A percentile compares a stretch with the other conserved stretches of the same genome.
Conservation (phyloP, 1,140 invertebrate genomes). For the Drosophila sp. region DNA sequence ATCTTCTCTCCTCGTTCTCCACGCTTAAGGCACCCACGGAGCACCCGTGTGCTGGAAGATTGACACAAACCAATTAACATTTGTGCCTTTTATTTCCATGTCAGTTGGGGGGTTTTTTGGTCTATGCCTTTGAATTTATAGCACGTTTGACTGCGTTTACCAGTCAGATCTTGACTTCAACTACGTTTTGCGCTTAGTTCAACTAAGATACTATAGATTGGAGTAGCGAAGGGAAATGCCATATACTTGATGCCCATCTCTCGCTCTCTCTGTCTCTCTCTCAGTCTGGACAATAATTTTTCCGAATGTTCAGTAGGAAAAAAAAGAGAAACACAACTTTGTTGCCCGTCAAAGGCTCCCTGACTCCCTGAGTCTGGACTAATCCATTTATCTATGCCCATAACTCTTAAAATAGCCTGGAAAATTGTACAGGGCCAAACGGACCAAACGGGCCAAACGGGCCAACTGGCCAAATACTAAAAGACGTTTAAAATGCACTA, state of each 20-base stretch:
- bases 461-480: conserved; percentile 62
- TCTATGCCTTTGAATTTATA: conserved; percentile 78
- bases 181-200: conserved; percentile 78
- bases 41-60: conserved; percentile 67
- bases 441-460: conserved; percentile 2
- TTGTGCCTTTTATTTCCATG: conserved; percentile 82
- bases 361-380: conserved; percentile 46
- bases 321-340: conserved; percentile 46
- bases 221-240: not conserved
- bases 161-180: conserved; percentile 82
- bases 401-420: conserved; percentile 83
- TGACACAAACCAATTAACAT: conserved; percentile 85
- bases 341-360: conserved; percentile 54
- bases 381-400: conserved; percentile 84
- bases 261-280: not conserved
- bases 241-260: not conserved
- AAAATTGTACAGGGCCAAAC: conserved; percentile 68
- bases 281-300: conserved; percentile 38
- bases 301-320: conserved; percentile 47
- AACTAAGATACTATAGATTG: conserved; percentile 18
- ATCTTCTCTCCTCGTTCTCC: conserved; percentile 9
- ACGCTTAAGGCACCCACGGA: conserved; percentile 21
- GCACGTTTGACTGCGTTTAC: conserved; percentile 83
- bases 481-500: conserved; percentile 84
- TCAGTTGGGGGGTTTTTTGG: conserved; percentile 47